phyloP scores from a whole-genome alignment of 2,797 vertebrate genomes.

The Crenichthys baileyi region DNA sequence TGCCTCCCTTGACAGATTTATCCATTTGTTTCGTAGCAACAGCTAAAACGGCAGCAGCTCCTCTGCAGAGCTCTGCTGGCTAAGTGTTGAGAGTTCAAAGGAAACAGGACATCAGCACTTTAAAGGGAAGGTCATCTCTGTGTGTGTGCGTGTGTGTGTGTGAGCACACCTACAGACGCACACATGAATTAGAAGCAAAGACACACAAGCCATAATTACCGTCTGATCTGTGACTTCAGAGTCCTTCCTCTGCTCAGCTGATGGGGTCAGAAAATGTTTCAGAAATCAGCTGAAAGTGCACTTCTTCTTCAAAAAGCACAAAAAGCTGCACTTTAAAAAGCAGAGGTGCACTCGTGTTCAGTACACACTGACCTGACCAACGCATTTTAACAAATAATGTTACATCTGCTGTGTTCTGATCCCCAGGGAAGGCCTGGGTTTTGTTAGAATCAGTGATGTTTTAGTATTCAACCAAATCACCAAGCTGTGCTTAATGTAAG shows the following conservation, averaged over 20 bases:
- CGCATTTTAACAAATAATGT: not conserved
- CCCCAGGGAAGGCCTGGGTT: not conserved
- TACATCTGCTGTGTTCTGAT: not conserved
- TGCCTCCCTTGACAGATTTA: constrained; percentile 27
- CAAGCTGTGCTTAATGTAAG: no score
- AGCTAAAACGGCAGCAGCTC: constrained; percentile 35
- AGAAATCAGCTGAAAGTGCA: not conserved
- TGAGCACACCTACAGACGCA: not conserved
- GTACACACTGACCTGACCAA: not conserved
- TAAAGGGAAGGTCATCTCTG: constrained; percentile 66
- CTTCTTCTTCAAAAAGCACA: not conserved
- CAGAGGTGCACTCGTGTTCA: not conserved
- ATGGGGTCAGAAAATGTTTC: constrained; percentile 13
- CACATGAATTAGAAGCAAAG: not conserved
- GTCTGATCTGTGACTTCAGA: constrained; percentile 10
- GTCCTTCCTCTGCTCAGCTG: not conserved
- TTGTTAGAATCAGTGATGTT: not conserved
- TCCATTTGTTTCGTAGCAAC: constrained; percentile 69
- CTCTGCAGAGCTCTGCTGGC: constrained; percentile 44
- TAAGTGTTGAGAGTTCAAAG: constrained; percentile 47
- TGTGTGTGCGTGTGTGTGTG: constrained; percentile 1
- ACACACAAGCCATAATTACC: constrained; percentile 10
- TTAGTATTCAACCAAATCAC: not conserved
- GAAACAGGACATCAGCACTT: constrained; percentile 68
- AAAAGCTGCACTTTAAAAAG: constrained; percentile 3